These are phyloP conservation scores for Clinocottus analis DNA, from an alignment of 2,113 vertebrate genomes.

Conservation along the genomic window DNA sequence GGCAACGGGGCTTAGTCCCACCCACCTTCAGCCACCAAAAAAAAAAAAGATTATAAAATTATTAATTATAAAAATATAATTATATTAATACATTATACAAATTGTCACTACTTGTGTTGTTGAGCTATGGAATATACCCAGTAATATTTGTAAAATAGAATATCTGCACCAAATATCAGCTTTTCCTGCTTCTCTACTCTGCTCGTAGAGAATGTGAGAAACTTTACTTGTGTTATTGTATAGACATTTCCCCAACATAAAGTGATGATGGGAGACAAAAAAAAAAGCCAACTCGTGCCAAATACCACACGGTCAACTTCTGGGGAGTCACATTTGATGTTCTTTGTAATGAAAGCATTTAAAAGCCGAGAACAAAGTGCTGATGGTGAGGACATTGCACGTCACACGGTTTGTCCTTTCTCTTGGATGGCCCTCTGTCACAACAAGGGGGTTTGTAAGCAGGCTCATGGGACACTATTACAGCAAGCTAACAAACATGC, in stretches of 20 bases:
- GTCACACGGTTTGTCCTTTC: conserved; percentile 21
- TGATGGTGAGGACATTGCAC: conserved; percentile 30
- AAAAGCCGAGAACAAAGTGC: conserved; percentile 29
- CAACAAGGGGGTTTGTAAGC: background rate
- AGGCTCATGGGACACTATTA: conserved; percentile 27
- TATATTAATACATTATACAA: too few relatives aligned
- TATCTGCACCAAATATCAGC: too few relatives aligned
- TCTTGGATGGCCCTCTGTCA: background rate
- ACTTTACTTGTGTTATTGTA: conserved; percentile 1
- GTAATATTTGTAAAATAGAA: too few relatives aligned
- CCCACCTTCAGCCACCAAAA: too few relatives aligned
- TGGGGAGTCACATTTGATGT: conserved; percentile 30
- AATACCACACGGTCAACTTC: background rate
- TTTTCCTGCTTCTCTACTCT: background rate
- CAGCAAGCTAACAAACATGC: conserved; percentile 5
- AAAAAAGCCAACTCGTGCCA: background rate
- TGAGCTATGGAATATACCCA: too few relatives aligned
- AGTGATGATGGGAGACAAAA: conserved; percentile 25
- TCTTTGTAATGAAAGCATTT: conserved; percentile 8
- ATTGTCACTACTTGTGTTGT: too few relatives aligned
- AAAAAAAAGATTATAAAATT: too few relatives aligned
- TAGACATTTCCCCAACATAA: background rate
- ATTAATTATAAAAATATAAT: too few relatives aligned
- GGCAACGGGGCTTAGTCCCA: too few relatives aligned
- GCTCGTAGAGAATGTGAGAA: background rate